phyloP scores from a whole-genome alignment of 1,140 invertebrate species.

The Hypsibius dujardini region DNA sequence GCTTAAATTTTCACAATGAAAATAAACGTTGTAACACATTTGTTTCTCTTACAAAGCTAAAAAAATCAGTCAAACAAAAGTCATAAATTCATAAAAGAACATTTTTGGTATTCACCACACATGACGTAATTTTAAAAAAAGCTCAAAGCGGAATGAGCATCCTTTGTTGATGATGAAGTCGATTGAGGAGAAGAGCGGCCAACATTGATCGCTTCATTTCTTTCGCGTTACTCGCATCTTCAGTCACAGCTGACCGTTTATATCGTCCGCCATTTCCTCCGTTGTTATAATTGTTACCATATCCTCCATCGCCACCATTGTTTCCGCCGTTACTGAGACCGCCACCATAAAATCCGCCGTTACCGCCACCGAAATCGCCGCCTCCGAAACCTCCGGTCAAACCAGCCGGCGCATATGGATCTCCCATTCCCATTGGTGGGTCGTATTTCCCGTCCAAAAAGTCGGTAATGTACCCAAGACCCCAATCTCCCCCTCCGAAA shows the following conservation, averaged over 20 bases:
- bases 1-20: too few species aligned
- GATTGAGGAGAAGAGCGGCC: not conserved
- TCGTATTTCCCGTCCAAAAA: too few species aligned
- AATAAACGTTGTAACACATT: too few species aligned
- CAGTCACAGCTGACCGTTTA: not conserved
- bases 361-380: not conserved
- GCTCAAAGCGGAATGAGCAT: not conserved
- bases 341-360: slow-evolving; percentile 3
- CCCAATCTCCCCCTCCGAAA: too few species aligned
- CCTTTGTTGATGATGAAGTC: not conserved
- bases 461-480: too few species aligned
- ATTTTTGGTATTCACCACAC: not conserved
- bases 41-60: too few species aligned
- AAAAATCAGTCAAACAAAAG: too few species aligned
- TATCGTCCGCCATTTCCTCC: slow-evolving; percentile 3
- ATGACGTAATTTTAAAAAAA: not conserved
- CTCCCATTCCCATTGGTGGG: too few species aligned
- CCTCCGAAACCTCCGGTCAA: slow-evolving; percentile 3
- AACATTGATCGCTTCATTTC: not conserved
- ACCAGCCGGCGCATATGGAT: too few species aligned
- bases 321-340: too few species aligned
- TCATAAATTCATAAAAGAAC: too few species aligned
- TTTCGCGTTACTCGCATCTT: not conserved
- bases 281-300: too few species aligned
- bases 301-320: not conserved